Conservation (phyloP, 2,888 invertebrate genomes). For the Troides helena region DNA sequence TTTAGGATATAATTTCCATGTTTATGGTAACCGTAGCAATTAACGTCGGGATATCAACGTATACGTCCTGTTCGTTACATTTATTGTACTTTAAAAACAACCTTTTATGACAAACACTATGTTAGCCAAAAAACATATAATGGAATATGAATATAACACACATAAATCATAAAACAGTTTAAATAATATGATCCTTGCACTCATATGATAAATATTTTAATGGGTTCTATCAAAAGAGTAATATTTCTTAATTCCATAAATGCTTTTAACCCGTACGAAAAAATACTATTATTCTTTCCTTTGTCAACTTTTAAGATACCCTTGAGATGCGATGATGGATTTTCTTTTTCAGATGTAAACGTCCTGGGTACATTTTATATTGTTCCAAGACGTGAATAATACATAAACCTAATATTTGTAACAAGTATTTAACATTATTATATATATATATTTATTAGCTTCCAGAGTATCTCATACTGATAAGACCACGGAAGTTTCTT, state of each 20-base stretch:
- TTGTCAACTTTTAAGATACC: slow-evolving; percentile 19
- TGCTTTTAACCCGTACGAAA: background rate
- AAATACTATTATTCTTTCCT: slow-evolving; percentile 6
- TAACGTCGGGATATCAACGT: no score
- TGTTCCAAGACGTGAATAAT: background rate
- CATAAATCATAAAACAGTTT: no score
- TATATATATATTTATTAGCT: background rate
- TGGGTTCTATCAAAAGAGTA: background rate
- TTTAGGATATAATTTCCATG: no score
- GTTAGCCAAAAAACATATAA: no score
- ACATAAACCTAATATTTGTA: no score
- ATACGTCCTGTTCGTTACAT: no score
- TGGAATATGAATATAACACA: no score
- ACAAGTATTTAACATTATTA: background rate
- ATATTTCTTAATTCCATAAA: background rate
- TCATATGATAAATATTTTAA: background rate
- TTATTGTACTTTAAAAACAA: no score
- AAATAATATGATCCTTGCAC: no score
- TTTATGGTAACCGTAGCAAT: no score
- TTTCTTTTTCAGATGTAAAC: background rate
- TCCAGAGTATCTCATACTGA: background rate
- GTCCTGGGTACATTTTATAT: background rate
- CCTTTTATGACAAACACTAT: no score
- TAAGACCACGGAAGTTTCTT: no score
- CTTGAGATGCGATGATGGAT: slow-evolving; percentile 1